These are phyloP conservation scores for Cataglyphis altisquamis DNA, from an alignment of 2,888 invertebrate species.

Conservation along the genomic window DNA sequence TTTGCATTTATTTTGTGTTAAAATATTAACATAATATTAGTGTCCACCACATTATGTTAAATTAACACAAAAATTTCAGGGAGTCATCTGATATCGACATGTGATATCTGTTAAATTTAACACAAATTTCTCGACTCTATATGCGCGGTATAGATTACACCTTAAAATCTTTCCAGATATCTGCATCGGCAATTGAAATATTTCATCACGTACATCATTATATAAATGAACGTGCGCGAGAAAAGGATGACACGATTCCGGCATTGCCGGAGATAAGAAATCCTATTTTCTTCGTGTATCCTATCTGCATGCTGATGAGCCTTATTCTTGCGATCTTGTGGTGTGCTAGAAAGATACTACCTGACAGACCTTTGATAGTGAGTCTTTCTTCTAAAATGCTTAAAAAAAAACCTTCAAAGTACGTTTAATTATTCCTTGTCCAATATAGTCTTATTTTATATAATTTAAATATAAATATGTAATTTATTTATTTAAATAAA, in stretches of 20 bases:
- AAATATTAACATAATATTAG: no score
- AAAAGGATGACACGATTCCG: conserved; percentile 70
- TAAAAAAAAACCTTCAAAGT: background rate
- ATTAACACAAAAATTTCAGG: no score
- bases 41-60: no score
- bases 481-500: conserved; percentile 3
- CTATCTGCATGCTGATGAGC: conserved; percentile 76
- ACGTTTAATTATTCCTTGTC: background rate
- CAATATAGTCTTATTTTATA: background rate
- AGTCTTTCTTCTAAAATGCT: conserved; percentile 47
- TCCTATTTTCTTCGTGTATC: conserved; percentile 78
- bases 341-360: conserved; percentile 60
- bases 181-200: conserved; percentile 64
- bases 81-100: no score
- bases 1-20: no score
- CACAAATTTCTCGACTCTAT: no score
- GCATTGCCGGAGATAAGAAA: conserved; percentile 80
- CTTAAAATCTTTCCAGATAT: conserved; percentile 43
- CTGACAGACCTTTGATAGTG: conserved; percentile 65
- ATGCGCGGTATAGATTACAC: background rate
- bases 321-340: conserved; percentile 70
- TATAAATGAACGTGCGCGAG: conserved; percentile 63
- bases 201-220: conserved; percentile 81
- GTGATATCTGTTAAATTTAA: no score
- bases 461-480: background rate